Conservation (phyloP, 1,140 invertebrate species). For the Harpegnathos saltator region DNA sequence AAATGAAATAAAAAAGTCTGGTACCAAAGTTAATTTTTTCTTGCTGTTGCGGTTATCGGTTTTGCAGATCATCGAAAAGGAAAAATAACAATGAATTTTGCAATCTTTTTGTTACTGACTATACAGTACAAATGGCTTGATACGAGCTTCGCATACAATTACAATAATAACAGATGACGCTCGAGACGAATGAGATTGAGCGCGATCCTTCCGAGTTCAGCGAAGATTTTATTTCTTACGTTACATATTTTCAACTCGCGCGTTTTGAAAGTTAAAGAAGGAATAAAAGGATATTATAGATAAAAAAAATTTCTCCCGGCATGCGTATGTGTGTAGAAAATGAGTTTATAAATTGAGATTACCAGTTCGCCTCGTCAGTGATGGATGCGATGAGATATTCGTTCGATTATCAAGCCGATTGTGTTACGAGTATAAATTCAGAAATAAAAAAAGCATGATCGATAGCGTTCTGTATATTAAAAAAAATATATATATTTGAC, state of each 20-base stretch:
- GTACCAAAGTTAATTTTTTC: too few relatives aligned
- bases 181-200: conserved; percentile 17
- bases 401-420: not conserved
- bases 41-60: too few relatives aligned
- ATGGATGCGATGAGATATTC: conserved; percentile 1
- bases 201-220: not conserved
- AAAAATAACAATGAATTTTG: too few relatives aligned
- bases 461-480: conserved; percentile 28
- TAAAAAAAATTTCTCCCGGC: not conserved
- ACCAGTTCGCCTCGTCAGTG: not conserved
- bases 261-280: not conserved
- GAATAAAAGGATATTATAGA: not conserved
- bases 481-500: conserved; percentile 55
- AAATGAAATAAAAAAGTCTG: too few relatives aligned
- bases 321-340: not conserved
- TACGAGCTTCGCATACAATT: conserved; percentile 1
- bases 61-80: too few relatives aligned
- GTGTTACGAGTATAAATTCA: conserved; percentile 4
- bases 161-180: not conserved
- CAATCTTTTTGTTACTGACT: too few relatives aligned
- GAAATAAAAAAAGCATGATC: conserved; percentile 49
- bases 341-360: not conserved
- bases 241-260: not conserved
- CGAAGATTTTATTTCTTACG: not conserved
- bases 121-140: not conserved